These are phyloP conservation scores for Xyrauchen texanus DNA, from an alignment of 2,113 vertebrate genomes.

Conservation along the genomic window DNA sequence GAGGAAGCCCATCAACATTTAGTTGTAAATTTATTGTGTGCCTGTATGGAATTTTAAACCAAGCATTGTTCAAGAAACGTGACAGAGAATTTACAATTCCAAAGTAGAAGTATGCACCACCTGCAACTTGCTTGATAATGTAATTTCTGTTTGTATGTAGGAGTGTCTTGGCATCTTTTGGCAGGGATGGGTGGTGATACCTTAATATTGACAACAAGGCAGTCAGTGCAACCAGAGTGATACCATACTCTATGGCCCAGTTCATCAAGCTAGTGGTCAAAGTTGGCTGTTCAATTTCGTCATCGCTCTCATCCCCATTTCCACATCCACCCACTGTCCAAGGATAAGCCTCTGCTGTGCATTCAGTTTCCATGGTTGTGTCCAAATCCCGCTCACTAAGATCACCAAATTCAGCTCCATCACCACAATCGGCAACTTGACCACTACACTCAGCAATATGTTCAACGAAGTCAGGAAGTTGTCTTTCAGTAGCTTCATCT, in stretches of 20 bases:
- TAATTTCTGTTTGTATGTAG: neutral
- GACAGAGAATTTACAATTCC: neutral
- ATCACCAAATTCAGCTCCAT: neutral
- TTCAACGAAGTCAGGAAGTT: neutral
- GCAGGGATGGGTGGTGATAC: too few species aligned
- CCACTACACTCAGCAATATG: neutral
- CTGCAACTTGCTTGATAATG: neutral
- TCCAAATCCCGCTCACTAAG: neutral
- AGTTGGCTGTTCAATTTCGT: too few species aligned
- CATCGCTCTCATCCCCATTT: neutral
- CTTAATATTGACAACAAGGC: too few species aligned
- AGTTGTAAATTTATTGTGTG: too few species aligned
- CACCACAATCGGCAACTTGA: neutral
- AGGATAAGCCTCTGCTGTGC: slow-evolving; percentile 1
- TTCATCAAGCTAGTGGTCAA: too few species aligned
- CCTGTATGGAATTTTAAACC: too few species aligned
- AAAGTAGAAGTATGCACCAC: neutral
- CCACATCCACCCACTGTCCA: neutral
- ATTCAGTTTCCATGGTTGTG: neutral
- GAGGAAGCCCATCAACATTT: too few species aligned
- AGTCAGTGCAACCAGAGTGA: too few species aligned
- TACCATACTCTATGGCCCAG: too few species aligned
- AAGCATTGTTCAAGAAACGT: too few species aligned
- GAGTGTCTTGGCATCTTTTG: too few species aligned
- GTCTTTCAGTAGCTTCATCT: neutral